Conservation (phyloP, 1,140 invertebrate genomes). For the Hermetia illucens region DNA sequence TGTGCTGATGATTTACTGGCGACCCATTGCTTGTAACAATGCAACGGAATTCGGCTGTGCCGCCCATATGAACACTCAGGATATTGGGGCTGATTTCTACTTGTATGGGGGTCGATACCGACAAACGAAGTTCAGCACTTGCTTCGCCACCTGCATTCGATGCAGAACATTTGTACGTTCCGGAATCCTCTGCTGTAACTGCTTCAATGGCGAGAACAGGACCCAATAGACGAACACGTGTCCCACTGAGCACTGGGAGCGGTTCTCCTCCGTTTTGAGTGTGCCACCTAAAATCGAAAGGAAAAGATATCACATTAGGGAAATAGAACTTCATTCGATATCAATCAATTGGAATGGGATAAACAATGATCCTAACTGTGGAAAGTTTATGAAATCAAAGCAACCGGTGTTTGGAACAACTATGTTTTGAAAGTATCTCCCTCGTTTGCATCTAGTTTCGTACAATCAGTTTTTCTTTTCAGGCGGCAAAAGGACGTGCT, state of each 20-base stretch:
- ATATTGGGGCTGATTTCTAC: conserved; percentile 53
- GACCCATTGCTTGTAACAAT: conserved; percentile 34
- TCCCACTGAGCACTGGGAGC: conserved; percentile 43
- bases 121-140: conserved; percentile 48
- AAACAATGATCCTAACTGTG: no score
- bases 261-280: conserved; percentile 47
- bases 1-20: conserved; percentile 27
- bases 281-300: conserved; percentile 43
- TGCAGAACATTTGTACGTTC: conserved; percentile 51
- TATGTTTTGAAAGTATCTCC: no score
- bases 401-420: no score
- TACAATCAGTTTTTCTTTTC: no score
- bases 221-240: conserved; percentile 46
- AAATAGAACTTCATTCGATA: no score
- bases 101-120: conserved; percentile 50
- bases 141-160: conserved; percentile 55
- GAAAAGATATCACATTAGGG: conserved; percentile 10
- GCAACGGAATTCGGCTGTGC: conserved; percentile 62
- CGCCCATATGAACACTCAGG: conserved; percentile 61
- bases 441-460: no score
- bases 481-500: no score
- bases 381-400: no score
- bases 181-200: conserved; percentile 52
- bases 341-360: no score
- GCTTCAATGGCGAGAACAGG: conserved; percentile 58